Evolutionary conservation across 2,797 vertebrate species (phyloP).

Genomic region (Natrix natrix): DNA sequence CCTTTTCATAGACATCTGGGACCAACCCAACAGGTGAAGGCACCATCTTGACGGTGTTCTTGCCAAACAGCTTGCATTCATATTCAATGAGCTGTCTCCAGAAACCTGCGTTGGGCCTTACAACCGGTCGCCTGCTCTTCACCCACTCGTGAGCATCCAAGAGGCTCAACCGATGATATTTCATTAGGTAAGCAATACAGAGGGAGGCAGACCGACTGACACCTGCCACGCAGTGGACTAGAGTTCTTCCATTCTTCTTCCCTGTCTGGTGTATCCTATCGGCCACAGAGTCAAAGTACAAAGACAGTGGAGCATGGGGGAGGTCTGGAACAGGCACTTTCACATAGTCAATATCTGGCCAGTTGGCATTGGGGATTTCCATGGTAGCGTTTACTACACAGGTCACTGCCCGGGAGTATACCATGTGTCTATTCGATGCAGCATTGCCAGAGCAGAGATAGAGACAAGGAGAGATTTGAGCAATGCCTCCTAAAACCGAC

Average conservation of each 20-base stretch:
- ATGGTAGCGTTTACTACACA: slow-evolving; percentile 52
- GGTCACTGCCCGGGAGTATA: slow-evolving; percentile 49
- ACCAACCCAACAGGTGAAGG: slow-evolving; percentile 84
- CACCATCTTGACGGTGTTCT: slow-evolving; percentile 86
- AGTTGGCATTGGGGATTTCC: slow-evolving; percentile 60
- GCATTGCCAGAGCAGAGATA: slow-evolving; percentile 55
- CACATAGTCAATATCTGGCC: slow-evolving; percentile 61
- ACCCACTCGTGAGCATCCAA: slow-evolving; percentile 87
- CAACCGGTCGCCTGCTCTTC: slow-evolving; percentile 81
- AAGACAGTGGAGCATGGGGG: slow-evolving; percentile 67
- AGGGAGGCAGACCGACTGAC: slow-evolving; percentile 85
- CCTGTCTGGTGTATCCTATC: slow-evolving; percentile 84
- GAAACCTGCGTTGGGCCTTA: slow-evolving; percentile 84
- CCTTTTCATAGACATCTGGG: slow-evolving; percentile 83
- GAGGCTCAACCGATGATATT: slow-evolving; percentile 84
- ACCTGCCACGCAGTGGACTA: slow-evolving; percentile 85
- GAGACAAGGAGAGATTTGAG: slow-evolving; percentile 48
- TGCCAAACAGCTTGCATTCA: slow-evolving; percentile 85
- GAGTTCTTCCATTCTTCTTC: slow-evolving; percentile 78
- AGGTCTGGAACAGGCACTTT: slow-evolving; percentile 67
- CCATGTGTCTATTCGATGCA: slow-evolving; percentile 46
- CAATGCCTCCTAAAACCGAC: slow-evolving; percentile 77
- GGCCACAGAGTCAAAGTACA: slow-evolving; percentile 65
- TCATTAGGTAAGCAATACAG: slow-evolving; percentile 87
- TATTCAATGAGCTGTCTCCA: slow-evolving; percentile 88